Evolutionary conservation across 2,797 vertebrate species (phyloP).

Genomic region (Pangasius mekongensis): DNA sequence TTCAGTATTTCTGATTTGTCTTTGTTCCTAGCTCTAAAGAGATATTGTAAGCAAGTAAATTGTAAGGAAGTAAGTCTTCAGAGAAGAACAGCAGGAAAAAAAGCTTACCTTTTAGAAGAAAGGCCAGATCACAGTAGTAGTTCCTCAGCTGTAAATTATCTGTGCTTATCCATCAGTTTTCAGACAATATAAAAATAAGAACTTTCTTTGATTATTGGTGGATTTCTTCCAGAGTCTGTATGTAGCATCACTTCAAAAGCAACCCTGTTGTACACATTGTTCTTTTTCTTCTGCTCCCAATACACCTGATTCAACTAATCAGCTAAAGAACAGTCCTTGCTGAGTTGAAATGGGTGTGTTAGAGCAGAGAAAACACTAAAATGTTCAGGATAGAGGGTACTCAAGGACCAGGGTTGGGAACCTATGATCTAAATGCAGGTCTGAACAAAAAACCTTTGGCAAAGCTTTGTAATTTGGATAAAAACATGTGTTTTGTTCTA

Average conservation of each 20-base stretch:
- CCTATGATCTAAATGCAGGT: not conserved
- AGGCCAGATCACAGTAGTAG: not conserved
- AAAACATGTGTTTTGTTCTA: conserved; percentile 13
- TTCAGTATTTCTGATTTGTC: not conserved
- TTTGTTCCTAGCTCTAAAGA: not conserved
- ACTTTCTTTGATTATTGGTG: not conserved
- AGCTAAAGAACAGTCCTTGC: not conserved
- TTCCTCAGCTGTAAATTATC: not conserved
- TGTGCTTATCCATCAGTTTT: not conserved
- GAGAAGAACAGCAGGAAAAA: not conserved
- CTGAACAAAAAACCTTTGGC: not conserved
- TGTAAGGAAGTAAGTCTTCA: not conserved
- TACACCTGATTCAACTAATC: not conserved
- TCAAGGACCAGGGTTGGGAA: not conserved
- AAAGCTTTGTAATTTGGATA: not conserved
- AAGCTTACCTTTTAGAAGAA: not conserved
- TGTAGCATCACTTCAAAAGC: not conserved
- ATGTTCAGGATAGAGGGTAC: not conserved
- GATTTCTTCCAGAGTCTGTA: not conserved
- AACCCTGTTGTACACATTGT: not conserved
- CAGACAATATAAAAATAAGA: not conserved
- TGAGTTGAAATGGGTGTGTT: not conserved
- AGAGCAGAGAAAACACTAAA: not conserved
- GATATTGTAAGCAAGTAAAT: not conserved
- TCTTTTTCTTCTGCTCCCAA: not conserved